Base-by-base conservation (phyloP, 1,140 invertebrate species). In the Calosoma granatense region DNA sequence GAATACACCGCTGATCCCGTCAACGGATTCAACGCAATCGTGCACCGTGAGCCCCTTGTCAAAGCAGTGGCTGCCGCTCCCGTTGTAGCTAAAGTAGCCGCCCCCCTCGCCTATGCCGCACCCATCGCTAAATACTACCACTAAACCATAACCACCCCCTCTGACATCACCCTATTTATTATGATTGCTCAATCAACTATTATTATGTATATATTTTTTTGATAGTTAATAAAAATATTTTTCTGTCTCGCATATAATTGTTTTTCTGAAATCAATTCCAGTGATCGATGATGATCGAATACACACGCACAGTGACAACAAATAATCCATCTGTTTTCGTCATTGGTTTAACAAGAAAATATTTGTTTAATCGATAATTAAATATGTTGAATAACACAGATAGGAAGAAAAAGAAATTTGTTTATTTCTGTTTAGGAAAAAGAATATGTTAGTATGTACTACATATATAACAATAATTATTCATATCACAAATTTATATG, bases 11-110 rank as follows among this genome's bases (percentile, higher is more conserved):
- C 74, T 54, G 60, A 62, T 51, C 59, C 61, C 14, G n/a, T 60
- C 23, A 60, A 57, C 26, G 59, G 72, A 51, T 73, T 73, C 23
- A 76, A 75, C 64, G 75, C 74, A 2, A 72, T 76, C 9, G 74
- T 76, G 1, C 73, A 74, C 54, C 75, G 72, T 60, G 68, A 67
- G 55, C 70, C 67, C 14, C 30, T 70, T 36, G 68, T 67, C n/a
- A 68, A 70, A 43, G 70, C 71, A 56, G 56, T 51, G 11, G 59
- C 59, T 30, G 52, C 53, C 20, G 65, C 74, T 20, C 62, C 72
- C 21, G 63, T 67, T 19, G 59, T 56, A 20, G 58, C 51, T 17
- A 60, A 60, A 53, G 59, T 36, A 26, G 36, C 55, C 21, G 55
- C 55, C 20, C 55, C 53, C 15, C 21, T 47, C 12, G 55, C 55